Evolutionary conservation across 2,888 invertebrate species (phyloP).

Genomic region (Microdon myrmicae): DNA sequence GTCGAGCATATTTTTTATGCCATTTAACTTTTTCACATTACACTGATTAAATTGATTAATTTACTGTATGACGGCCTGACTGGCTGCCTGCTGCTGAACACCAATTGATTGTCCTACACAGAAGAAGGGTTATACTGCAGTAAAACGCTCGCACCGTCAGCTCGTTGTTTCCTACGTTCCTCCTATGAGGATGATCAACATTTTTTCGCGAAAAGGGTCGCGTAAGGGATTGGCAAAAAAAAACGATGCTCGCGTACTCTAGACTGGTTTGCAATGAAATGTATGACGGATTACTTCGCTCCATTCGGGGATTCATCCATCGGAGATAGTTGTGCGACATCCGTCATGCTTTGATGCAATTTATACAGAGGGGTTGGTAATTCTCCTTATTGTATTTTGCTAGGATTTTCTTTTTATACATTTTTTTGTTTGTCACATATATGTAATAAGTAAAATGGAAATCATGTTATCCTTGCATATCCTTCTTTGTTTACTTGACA

Average conservation of each 20-base stretch:
- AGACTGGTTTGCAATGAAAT: conserved; percentile 23
- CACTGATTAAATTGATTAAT: conserved; percentile 67
- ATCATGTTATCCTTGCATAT: conserved; percentile 34
- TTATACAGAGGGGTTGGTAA: conserved; percentile 6
- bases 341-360: conserved; percentile 37
- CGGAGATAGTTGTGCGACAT: conserved; percentile 26
- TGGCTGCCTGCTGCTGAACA: conserved; percentile 4
- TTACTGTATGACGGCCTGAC: conserved; percentile 55
- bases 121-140: conserved; percentile 37
- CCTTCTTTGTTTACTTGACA: conserved; percentile 24
- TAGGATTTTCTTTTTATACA: conserved; percentile 5
- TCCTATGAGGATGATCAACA: conserved; percentile 2
- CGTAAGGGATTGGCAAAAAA: conserved; percentile 38
- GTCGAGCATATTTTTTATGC: conserved; percentile 56
- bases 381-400: conserved; percentile 2
- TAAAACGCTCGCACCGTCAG: conserved; percentile 16
- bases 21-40: conserved; percentile 58
- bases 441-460: conserved; percentile 45
- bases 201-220: conserved; percentile 24
- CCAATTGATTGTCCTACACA: conserved; percentile 37
- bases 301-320: no score
- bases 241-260: conserved; percentile 29
- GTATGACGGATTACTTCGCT: conserved; percentile 47
- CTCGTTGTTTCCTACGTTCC: conserved; percentile 3
- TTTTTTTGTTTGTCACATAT: conserved; percentile 1